Percentiles rank a stretch among this genome's conserved stretches.
Conservation (phyloP, 1,140 invertebrate species). For the Popillia japonica region DNA sequence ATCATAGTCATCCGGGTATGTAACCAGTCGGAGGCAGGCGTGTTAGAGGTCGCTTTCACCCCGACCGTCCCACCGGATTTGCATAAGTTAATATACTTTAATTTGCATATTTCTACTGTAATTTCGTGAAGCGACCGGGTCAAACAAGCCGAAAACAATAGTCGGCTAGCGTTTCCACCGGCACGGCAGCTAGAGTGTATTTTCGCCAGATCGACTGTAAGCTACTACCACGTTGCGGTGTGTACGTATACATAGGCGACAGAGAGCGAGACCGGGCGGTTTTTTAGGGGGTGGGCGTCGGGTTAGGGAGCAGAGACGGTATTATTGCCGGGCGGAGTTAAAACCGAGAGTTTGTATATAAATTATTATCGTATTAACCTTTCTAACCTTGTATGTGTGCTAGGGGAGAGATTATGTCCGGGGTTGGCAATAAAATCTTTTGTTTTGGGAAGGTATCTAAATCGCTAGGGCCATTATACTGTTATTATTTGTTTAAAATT, state of each 20-base stretch:
- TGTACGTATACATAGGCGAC: neutral
- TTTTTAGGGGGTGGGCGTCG: neutral
- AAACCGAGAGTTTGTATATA: conserved; percentile 3
- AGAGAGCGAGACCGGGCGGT: no score
- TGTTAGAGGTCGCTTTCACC: neutral
- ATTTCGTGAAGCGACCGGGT: neutral
- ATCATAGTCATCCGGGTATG: neutral
- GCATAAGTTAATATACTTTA: neutral
- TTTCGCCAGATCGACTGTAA: neutral
- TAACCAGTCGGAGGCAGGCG: no score
- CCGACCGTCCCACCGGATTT: neutral
- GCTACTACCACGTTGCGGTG: neutral
- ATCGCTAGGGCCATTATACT: no score
- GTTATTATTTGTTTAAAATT: no score
- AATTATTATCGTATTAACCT: conserved; percentile 16
- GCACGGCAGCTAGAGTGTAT: neutral
- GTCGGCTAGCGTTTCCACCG: neutral
- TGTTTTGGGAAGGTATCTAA: no score
- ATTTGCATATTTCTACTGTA: conserved; percentile 11
- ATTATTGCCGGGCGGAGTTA: neutral
- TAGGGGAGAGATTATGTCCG: no score
- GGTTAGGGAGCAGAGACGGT: neutral
- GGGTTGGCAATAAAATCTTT: no score
- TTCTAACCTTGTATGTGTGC: no score
- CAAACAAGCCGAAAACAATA: neutral